A percentile compares a stretch with the other conserved stretches of the same genome.
Evolutionary conservation across 1,140 invertebrate species (phyloP).

Genomic region (Eriocheir sinensis): DNA sequence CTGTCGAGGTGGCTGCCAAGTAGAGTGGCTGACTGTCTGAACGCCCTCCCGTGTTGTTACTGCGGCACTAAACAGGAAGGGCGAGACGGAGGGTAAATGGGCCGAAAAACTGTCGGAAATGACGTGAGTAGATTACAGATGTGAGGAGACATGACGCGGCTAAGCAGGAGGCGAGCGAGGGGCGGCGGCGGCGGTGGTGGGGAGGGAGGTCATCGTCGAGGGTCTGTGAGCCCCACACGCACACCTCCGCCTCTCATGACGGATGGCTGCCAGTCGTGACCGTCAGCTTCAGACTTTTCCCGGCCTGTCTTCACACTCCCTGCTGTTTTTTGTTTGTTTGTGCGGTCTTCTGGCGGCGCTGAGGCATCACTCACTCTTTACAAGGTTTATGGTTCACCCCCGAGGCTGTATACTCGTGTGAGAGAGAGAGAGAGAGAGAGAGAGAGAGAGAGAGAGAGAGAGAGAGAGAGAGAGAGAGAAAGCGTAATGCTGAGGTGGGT

Average conservation of each 20-base stretch:
- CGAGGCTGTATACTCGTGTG: too few species aligned
- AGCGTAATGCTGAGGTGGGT: slow-evolving; percentile 25
- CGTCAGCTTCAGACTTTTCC: slow-evolving; percentile 30
- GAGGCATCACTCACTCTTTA: background rate
- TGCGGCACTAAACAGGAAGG: background rate
- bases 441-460: slow-evolving; percentile 28
- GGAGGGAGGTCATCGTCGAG: background rate
- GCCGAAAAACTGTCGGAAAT: background rate
- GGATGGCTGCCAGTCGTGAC: slow-evolving; percentile 55
- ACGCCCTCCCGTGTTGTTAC: background rate
- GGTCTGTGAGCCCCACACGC: slow-evolving; percentile 3
- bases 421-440: background rate
- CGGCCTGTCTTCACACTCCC: background rate
- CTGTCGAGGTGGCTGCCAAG: background rate
- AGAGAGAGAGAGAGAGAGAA: slow-evolving; percentile 38
- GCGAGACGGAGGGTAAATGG: background rate
- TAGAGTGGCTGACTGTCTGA: too few species aligned
- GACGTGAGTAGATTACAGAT: slow-evolving; percentile 19
- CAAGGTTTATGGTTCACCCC: too few species aligned
- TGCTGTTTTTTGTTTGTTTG: background rate
- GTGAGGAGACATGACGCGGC: background rate
- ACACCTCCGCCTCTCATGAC: background rate
- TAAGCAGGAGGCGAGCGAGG: background rate
- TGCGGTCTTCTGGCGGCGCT: background rate
- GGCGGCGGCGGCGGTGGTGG: slow-evolving; percentile 24